phyloP scores from a whole-genome alignment of 2,113 vertebrate genomes.

The Phylloscopus trochiloides region DNA sequence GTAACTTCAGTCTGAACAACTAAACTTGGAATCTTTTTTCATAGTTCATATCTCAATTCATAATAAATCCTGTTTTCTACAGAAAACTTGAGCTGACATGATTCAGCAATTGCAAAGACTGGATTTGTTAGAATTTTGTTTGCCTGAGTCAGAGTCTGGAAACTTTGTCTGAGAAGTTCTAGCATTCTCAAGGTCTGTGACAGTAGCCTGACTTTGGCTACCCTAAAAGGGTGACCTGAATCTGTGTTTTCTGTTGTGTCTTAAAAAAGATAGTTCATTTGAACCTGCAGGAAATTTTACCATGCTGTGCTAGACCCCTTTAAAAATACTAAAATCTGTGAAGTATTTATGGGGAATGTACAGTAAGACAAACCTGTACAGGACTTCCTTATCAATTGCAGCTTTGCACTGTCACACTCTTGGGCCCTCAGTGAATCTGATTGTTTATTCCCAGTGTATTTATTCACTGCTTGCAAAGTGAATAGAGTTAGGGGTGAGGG shows the following conservation, averaged over 20 bases:
- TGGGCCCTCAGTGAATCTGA: background rate
- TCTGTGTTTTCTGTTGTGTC: background rate
- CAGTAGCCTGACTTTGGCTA: background rate
- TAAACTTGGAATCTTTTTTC: background rate
- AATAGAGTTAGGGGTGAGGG: background rate
- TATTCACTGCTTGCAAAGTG: background rate
- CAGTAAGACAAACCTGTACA: background rate
- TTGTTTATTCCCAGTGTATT: background rate
- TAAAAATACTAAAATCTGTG: background rate
- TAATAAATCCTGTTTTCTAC: background rate
- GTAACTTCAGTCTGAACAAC: background rate
- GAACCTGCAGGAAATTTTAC: background rate
- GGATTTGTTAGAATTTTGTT: background rate
- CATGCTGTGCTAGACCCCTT: background rate
- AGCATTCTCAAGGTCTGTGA: background rate
- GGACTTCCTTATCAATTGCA: background rate
- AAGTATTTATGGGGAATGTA: background rate
- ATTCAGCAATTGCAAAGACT: background rate
- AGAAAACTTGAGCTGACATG: background rate
- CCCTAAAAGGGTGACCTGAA: background rate
- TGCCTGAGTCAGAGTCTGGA: background rate
- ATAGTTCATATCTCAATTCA: background rate
- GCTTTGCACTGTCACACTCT: background rate
- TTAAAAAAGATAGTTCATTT: background rate
- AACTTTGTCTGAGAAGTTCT: background rate